Conservation (phyloP, 2,113 vertebrate genomes). For the Thalassarche chlororhynchos region DNA sequence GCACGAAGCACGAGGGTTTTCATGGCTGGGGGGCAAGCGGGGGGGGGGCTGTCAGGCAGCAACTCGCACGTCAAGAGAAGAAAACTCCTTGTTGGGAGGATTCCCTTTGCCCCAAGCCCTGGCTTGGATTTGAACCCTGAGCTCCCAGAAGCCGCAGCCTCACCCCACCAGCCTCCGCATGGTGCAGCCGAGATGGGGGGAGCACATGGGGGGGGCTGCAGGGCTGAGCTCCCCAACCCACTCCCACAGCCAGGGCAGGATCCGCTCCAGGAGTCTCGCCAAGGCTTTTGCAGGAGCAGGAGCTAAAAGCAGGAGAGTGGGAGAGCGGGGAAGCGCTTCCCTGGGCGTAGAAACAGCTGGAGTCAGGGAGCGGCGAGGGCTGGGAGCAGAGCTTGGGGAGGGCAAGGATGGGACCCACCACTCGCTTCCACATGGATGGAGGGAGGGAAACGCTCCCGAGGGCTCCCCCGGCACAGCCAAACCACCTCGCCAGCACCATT, state of each 20-base stretch:
- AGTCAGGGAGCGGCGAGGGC: not conserved
- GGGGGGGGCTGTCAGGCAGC: not conserved
- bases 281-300: not conserved
- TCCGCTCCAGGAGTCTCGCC: not conserved
- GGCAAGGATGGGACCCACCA: not conserved
- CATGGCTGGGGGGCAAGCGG: not conserved
- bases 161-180: not conserved
- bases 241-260: not conserved
- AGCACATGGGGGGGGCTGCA: not conserved
- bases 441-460: not conserved
- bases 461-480: not conserved
- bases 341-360: not conserved
- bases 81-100: not conserved
- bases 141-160: not conserved
- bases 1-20: not conserved
- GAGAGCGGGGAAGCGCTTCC: not conserved
- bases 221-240: not conserved
- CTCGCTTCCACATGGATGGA: not conserved
- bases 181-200: not conserved
- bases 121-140: not conserved
- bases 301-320: not conserved
- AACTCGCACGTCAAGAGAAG: not conserved
- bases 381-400: not conserved
- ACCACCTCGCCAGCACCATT: fast-evolving
- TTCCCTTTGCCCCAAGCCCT: not conserved